Conservation (phyloP, 2,797 vertebrate genomes). For the Falco peregrinus region DNA sequence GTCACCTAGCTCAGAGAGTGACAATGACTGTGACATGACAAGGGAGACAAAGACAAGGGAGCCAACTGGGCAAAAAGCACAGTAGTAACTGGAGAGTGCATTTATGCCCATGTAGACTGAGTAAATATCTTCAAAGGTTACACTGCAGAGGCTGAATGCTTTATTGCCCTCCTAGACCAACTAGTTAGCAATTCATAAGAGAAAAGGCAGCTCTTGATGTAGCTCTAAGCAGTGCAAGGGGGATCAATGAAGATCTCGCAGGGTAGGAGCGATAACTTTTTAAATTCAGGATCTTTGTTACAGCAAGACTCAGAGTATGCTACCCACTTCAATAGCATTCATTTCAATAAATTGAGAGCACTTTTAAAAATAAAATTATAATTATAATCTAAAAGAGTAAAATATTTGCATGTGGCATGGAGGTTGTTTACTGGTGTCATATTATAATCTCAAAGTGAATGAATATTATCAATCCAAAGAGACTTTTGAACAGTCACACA, state of each 20-base stretch:
- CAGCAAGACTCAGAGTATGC: background rate
- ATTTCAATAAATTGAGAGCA: background rate
- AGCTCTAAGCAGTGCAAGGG: background rate
- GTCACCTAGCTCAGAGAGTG: background rate
- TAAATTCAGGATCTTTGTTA: background rate
- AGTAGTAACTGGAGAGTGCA: background rate
- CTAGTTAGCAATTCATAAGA: background rate
- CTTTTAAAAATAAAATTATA: background rate
- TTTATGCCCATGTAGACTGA: background rate
- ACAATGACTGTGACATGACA: background rate
- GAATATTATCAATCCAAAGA: background rate
- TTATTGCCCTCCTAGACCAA: background rate
- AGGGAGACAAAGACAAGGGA: background rate
- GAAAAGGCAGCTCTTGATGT: background rate
- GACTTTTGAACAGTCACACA: background rate
- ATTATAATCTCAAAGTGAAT: background rate
- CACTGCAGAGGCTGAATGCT: background rate
- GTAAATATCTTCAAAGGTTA: background rate
- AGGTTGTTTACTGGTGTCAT: background rate
- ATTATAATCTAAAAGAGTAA: background rate
- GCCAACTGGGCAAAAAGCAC: background rate
- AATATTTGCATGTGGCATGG: background rate
- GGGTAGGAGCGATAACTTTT: background rate
- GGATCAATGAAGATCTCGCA: background rate
- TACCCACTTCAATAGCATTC: background rate